A percentile compares a stretch with the other conserved stretches of the same genome.
Evolutionary conservation across 37 sponge, comb jelly and placozoan genomes (phyloP).

Genomic region (Theonella swinhoei): DNA sequence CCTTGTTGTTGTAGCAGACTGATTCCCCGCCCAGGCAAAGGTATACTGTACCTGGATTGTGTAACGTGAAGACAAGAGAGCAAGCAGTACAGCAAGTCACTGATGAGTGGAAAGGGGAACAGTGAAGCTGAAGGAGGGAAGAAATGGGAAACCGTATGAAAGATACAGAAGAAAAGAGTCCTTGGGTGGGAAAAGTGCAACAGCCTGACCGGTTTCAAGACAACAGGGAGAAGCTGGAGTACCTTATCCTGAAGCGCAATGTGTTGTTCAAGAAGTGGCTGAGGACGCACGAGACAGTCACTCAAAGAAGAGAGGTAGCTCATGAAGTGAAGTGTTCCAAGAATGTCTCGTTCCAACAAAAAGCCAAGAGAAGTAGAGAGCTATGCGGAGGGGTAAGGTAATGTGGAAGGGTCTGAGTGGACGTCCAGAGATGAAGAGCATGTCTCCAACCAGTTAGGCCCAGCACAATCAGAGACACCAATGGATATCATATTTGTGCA

Average conservation of each 20-base stretch:
- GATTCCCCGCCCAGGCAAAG: no score
- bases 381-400: neutral
- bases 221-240: slow-evolving; percentile 8
- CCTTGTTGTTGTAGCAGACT: no score
- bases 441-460: no score
- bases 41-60: neutral
- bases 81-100: neutral
- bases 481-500: no score
- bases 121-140: neutral
- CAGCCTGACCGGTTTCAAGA: slow-evolving; percentile 36
- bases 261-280: slow-evolving; percentile 30
- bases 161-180: slow-evolving; percentile 1
- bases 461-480: no score
- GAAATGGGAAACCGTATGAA: neutral
- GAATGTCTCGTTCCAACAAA: neutral
- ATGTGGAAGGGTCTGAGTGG: no score
- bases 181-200: slow-evolving; percentile 1
- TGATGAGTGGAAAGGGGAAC: neutral
- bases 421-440: no score
- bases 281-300: neutral
- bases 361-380: neutral
- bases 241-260: slow-evolving; percentile 22
- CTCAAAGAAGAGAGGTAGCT: slow-evolving; percentile 7
- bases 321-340: no score
- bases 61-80: no score